These are phyloP conservation scores for Diplolepis rosae DNA, from an alignment of 2,888 invertebrate species.

Conservation along the genomic window DNA sequence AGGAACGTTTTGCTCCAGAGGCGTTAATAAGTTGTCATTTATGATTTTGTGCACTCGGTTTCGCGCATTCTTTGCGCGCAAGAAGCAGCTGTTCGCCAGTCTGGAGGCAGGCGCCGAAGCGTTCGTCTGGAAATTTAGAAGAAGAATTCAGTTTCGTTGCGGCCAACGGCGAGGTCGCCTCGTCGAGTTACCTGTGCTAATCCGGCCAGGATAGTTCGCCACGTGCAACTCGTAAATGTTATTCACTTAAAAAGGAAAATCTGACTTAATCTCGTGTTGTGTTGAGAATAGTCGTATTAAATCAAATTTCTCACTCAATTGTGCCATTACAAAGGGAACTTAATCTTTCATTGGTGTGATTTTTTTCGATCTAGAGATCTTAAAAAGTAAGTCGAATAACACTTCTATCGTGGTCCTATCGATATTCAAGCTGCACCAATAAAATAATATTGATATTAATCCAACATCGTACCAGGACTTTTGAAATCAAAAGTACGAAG, in stretches of 20 bases:
- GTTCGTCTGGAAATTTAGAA: background rate
- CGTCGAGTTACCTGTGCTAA: background rate
- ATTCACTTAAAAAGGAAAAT: background rate
- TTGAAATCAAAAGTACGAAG: too few species aligned
- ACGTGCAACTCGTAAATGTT: background rate
- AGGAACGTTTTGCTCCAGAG: background rate
- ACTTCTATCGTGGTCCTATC: background rate
- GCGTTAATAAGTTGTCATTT: background rate
- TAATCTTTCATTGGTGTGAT: background rate
- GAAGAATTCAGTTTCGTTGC: slow-evolving; percentile 4
- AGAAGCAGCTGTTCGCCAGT: background rate
- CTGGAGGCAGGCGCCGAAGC: background rate
- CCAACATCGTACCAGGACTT: too few species aligned
- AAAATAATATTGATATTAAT: background rate
- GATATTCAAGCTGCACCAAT: background rate
- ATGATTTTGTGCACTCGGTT: background rate
- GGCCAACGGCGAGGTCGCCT: slow-evolving; percentile 39
- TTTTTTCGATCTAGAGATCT: too few species aligned
- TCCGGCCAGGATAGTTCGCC: background rate
- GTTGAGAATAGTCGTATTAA: background rate
- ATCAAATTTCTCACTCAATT: background rate
- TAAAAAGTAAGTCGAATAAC: background rate
- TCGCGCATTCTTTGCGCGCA: background rate
- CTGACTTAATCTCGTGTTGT: background rate
- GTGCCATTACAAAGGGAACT: background rate